Percentiles rank a stretch among this genome's conserved stretches.
phyloP scores from a whole-genome alignment of 2,888 invertebrate species.

The Julus scandinavius region DNA sequence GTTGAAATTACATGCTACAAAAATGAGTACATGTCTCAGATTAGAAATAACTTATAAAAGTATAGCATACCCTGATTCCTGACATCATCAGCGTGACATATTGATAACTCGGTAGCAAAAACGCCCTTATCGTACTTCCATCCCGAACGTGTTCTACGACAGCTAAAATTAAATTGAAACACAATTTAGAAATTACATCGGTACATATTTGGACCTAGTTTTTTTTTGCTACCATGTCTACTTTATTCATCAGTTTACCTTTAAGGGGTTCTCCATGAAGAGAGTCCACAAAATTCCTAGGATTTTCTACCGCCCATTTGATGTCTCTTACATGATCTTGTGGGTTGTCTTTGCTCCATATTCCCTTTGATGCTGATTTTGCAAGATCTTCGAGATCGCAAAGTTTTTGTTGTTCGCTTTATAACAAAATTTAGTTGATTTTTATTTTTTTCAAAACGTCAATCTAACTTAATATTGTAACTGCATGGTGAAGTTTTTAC shows the following conservation, averaged over 20 bases:
- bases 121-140: conserved; percentile 93
- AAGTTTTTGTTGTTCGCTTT: conserved; percentile 70
- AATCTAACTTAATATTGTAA: too few relatives aligned
- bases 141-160: conserved; percentile 98
- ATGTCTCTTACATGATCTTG: conserved; percentile 84
- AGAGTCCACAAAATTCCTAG: conserved; percentile 84
- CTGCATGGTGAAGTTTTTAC: conserved; percentile 59
- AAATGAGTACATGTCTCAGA: not conserved
- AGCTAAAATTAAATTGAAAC: conserved; percentile 68
- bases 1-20: not conserved
- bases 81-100: conserved; percentile 95
- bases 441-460: not conserved
- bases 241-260: conserved; percentile 60
- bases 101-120: conserved; percentile 88
- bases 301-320: conserved; percentile 89
- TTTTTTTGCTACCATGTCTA: not conserved
- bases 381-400: conserved; percentile 91
- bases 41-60: not conserved
- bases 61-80: conserved; percentile 79
- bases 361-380: conserved; percentile 79
- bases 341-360: conserved; percentile 71
- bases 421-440: not conserved
- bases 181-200: not conserved
- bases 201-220: not conserved
- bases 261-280: conserved; percentile 84